Conservation (phyloP, 2,797 vertebrate species). For the Ctenopoma multispine region DNA sequence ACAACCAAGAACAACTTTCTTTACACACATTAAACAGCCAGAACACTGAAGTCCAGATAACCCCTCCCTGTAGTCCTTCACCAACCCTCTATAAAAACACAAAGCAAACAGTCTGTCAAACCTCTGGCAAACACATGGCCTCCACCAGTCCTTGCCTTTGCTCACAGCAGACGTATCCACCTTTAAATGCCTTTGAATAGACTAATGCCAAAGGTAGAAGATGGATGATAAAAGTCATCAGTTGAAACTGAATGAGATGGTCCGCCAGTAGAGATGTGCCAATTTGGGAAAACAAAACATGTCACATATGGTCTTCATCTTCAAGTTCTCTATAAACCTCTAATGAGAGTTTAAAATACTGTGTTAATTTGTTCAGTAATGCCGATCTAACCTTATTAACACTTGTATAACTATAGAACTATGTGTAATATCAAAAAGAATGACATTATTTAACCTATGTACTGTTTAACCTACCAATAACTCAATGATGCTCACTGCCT, state of each 20-base stretch:
- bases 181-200: slow-evolving; percentile 45
- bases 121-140: slow-evolving; percentile 30
- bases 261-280: background rate
- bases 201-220: slow-evolving; percentile 18
- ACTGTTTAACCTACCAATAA: background rate
- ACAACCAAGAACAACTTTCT: slow-evolving; percentile 65
- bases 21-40: slow-evolving; percentile 59
- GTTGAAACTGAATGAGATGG: background rate
- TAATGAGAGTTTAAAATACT: background rate
- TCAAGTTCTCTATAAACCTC: slow-evolving; percentile 5
- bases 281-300: background rate
- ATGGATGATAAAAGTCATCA: background rate
- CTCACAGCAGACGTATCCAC: slow-evolving; percentile 34
- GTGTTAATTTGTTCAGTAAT: background rate
- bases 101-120: slow-evolving; percentile 43
- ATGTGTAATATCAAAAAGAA: too few species aligned
- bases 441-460: background rate
- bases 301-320: background rate
- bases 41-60: slow-evolving; percentile 44
- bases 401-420: too few species aligned
- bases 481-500: background rate
- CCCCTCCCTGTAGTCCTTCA: slow-evolving; percentile 49
- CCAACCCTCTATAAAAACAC: slow-evolving; percentile 44
- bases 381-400: background rate
- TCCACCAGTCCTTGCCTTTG: slow-evolving; percentile 18